Evolutionary conservation across 2,797 vertebrate species (phyloP), one percentile per base, ranked within the genome.

Genomic region (Sylvilagus floridanus): DNA sequence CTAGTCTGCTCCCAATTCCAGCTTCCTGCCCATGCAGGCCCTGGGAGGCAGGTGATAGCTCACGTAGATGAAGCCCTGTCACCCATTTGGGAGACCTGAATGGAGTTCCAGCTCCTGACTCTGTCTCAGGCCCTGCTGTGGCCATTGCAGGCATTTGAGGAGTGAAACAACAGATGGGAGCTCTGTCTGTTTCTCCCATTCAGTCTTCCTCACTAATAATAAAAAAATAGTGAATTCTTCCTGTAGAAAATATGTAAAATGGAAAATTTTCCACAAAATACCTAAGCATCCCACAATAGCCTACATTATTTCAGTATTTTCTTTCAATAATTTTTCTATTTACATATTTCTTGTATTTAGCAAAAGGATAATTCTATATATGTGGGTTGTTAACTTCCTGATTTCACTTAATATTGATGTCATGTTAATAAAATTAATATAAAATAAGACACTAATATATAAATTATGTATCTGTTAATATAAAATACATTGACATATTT

Each of bases 241-340:
- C 69, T 73, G 0, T 71, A 26, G 42, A 85, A 77, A 12, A 73
- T 32, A 81, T 73, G 28, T 26, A 52, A 84, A 88, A 76, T 32
- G 78, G 37, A 63, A 90, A 63, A 82, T 26, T 8, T 60, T 12
- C 42, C 26, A 65, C 13, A 73, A 63, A 79, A 93, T 66, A 32
- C 30, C 4, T 68, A 84, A 60, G 30, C 57, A 87, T 57, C 17
- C 54, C 54, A 42, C 35, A n/a, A 30, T 37, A 9, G 6, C 14
- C 35, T 50, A 79, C 28, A 37, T 79, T 86, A 88, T 65, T 79
- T 85, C 30, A 79, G 7, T 50, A 84, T 85, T 94, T 96, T n/a
- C 37, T 86, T 84, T 79, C 37, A 50, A 28, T 89, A 83, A 60
- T 60, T 88, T 76, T 90, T 83, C 16, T 78, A 21, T 9, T 65